Conservation (phyloP, 2,797 vertebrate genomes). For the Glyptemys insculpta region DNA sequence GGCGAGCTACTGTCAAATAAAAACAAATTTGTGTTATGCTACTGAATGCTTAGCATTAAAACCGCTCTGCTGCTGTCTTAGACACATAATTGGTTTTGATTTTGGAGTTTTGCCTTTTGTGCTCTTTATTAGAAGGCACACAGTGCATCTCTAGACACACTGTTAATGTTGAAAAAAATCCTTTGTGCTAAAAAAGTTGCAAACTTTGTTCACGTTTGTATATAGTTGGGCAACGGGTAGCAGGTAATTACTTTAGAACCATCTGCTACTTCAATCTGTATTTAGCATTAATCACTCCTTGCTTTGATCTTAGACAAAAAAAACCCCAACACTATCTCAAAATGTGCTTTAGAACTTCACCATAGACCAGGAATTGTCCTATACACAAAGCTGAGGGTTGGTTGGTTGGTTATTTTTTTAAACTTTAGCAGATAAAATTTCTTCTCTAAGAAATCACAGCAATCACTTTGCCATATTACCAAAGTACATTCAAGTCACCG, state of each 20-base stretch:
- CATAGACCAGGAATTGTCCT: not conserved
- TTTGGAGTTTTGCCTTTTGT: not conserved
- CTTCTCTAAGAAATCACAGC: slow-evolving; percentile 15
- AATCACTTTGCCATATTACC: slow-evolving; percentile 40
- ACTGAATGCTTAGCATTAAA: not conserved
- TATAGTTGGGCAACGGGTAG: slow-evolving; percentile 42
- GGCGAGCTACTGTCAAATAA: not conserved
- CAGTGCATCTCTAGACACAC: not conserved
- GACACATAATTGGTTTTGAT: not conserved
- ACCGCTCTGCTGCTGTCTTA: not conserved
- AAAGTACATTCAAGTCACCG: slow-evolving; percentile 58
- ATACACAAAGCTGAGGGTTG: not conserved
- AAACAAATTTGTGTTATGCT: not conserved
- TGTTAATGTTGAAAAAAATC: not conserved
- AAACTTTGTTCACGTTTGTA: slow-evolving; percentile 44
- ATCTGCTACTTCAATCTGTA: slow-evolving; percentile 58
- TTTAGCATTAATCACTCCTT: slow-evolving; percentile 64
- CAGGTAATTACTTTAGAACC: slow-evolving; percentile 64
- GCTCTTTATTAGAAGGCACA: not conserved
- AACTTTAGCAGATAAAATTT: slow-evolving; percentile 29
- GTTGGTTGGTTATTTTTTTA: slow-evolving; percentile 37
- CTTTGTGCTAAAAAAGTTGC: accelerated
- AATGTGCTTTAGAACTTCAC: slow-evolving; percentile 43
- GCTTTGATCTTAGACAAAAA: slow-evolving; percentile 47
- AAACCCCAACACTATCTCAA: not conserved